Conservation (phyloP, 2,113 vertebrate genomes). For the Eretmochelys imbricata region DNA sequence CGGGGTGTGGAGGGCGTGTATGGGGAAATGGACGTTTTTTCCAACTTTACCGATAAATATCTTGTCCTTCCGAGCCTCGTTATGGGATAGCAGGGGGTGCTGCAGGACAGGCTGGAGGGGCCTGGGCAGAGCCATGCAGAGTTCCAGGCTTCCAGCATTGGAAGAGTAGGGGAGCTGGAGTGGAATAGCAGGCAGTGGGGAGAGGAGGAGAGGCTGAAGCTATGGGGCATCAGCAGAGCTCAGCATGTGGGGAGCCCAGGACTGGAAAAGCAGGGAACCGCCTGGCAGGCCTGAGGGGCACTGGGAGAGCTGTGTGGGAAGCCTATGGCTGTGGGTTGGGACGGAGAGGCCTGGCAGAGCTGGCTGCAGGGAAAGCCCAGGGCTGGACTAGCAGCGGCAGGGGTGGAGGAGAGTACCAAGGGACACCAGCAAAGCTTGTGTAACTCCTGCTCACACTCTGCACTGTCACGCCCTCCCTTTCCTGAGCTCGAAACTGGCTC, state of each 20-base stretch:
- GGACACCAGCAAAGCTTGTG: not conserved
- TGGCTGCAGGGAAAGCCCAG: not conserved
- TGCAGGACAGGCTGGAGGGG: too few relatives aligned
- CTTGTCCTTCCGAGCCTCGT: too few relatives aligned
- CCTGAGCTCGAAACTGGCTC: not conserved
- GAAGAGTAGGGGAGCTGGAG: not conserved
- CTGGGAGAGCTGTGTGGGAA: not conserved
- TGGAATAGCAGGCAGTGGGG: not conserved
- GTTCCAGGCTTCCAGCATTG: not conserved
- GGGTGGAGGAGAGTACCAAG: not conserved
- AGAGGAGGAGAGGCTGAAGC: not conserved
- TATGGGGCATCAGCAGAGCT: not conserved
- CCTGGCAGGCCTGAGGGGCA: not conserved
- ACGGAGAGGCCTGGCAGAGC: not conserved
- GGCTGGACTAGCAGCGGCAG: not conserved
- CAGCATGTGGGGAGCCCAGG: not conserved
- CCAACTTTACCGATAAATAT: too few relatives aligned
- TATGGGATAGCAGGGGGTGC: too few relatives aligned
- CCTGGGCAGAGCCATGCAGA: too few relatives aligned
- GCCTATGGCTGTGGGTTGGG: not conserved
- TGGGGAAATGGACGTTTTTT: too few relatives aligned
- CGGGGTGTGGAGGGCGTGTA: accelerated
- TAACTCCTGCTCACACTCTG: not conserved
- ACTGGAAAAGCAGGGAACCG: not conserved
- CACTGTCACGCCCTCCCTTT: not conserved